Evolutionary conservation across 2,113 vertebrate genomes (phyloP).

Genomic region (Sylvia atricapilla): DNA sequence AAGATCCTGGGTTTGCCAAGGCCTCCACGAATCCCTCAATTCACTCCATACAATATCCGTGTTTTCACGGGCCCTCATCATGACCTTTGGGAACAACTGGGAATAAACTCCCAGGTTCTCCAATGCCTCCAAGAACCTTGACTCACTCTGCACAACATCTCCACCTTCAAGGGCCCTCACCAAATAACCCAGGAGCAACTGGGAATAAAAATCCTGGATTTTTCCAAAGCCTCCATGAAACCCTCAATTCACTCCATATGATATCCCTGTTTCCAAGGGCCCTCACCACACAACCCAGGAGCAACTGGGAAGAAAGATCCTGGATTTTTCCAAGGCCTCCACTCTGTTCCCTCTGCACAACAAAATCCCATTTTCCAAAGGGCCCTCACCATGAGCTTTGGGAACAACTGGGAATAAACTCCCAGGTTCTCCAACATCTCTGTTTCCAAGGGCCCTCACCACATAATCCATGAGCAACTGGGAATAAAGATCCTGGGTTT

Average conservation of each 20-base stretch:
- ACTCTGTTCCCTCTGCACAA: not conserved
- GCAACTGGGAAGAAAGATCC: not conserved
- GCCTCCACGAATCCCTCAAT: not conserved
- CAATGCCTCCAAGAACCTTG: not conserved
- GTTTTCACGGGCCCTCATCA: not conserved
- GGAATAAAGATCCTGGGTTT: not conserved
- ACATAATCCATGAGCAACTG: accelerated
- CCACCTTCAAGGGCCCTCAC: not conserved
- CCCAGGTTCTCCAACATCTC: not conserved
- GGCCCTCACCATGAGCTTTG: not conserved
- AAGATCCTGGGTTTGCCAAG: not conserved
- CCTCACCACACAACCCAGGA: no score
- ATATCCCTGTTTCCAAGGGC: not conserved
- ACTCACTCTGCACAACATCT: not conserved
- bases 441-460: not conserved
- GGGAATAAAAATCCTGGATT: not conserved
- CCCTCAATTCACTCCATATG: no score
- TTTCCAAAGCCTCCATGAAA: not conserved
- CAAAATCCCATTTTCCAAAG: not conserved
- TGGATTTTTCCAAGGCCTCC: not conserved
- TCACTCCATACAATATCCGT: not conserved
- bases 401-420: not conserved
- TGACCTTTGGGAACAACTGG: not conserved
- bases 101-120: not conserved
- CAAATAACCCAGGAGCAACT: not conserved